Percentiles rank a stretch among this genome's conserved stretches.
These are phyloP conservation scores for Botrylloides violaceus DNA, from an alignment of 23 tunicate species.

Conservation along the genomic window DNA sequence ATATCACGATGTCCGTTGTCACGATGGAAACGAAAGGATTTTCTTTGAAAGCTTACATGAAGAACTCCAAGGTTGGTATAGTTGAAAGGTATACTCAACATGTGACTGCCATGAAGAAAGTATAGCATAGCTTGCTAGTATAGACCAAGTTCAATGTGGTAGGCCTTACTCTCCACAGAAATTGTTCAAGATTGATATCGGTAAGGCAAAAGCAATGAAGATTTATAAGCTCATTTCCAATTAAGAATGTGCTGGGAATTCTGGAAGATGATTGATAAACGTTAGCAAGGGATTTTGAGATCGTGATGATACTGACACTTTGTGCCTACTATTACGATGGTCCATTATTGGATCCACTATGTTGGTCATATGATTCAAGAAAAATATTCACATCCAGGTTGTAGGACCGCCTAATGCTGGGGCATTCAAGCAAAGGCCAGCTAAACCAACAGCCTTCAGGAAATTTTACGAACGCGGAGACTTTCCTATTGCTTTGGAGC, in stretches of 20 bases:
- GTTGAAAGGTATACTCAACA: not conserved
- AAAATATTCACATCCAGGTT: no score
- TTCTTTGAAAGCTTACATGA: conserved; percentile 90
- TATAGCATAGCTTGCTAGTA: not conserved
- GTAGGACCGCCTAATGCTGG: conserved; percentile 89
- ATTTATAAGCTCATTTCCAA: no score
- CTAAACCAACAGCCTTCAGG: conserved; percentile 90
- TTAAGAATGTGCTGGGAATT: no score
- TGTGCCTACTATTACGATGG: no score
- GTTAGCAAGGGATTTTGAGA: no score
- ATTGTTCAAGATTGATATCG: not conserved
- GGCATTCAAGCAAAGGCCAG: conserved; percentile 75
- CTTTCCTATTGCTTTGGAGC: conserved; percentile 98
- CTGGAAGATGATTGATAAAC: no score
- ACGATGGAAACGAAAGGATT: conserved; percentile 72
- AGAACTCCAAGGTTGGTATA: conserved; percentile 64
- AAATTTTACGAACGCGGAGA: conserved; percentile 99
- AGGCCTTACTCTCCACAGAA: not conserved
- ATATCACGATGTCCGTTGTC: conserved; percentile 4
- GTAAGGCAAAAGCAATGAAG: no score
- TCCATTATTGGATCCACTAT: no score
- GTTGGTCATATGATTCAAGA: no score
- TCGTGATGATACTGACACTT: no score
- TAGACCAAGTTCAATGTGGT: not conserved
- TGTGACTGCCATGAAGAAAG: not conserved